Conservation (phyloP, 2,888 invertebrate species). For the Coenonympha arcania region DNA sequence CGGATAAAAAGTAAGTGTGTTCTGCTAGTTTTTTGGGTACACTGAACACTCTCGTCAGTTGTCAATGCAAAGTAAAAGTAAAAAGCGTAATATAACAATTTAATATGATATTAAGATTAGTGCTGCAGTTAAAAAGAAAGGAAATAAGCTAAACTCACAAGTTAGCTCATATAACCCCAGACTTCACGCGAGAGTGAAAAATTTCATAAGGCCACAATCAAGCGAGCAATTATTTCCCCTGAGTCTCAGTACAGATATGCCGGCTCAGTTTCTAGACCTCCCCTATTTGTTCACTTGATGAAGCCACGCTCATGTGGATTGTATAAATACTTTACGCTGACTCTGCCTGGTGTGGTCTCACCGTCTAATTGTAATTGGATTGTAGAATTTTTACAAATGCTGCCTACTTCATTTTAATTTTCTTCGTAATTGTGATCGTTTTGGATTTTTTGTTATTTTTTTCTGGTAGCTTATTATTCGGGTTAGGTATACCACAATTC, state of each 20-base stretch:
- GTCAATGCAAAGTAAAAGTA: no score
- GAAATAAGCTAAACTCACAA: neutral
- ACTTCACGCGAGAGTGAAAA: conserved; percentile 38
- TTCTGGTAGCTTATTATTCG: neutral
- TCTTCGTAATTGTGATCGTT: neutral
- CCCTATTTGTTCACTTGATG: conserved; percentile 63
- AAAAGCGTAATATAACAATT: no score
- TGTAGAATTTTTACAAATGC: conserved; percentile 16
- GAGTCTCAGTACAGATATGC: conserved; percentile 63
- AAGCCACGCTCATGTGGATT: conserved; percentile 30
- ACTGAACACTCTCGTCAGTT: no score
- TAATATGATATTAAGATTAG: no score
- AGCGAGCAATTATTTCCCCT: conserved; percentile 65
- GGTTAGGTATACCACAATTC: no score
- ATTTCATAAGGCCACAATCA: conserved; percentile 57
- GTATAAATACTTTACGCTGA: conserved; percentile 26
- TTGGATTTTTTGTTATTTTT: neutral
- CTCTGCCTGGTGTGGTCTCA: conserved; percentile 14
- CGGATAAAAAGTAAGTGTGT: no score
- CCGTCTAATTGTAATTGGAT: conserved; percentile 23
- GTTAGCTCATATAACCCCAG: conserved; percentile 20
- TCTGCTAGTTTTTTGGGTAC: no score
- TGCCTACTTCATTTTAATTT: neutral
- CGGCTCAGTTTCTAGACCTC: conserved; percentile 55
- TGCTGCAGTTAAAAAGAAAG: neutral